Conservation (phyloP, 2,797 vertebrate genomes). For the Psittacula echo region DNA sequence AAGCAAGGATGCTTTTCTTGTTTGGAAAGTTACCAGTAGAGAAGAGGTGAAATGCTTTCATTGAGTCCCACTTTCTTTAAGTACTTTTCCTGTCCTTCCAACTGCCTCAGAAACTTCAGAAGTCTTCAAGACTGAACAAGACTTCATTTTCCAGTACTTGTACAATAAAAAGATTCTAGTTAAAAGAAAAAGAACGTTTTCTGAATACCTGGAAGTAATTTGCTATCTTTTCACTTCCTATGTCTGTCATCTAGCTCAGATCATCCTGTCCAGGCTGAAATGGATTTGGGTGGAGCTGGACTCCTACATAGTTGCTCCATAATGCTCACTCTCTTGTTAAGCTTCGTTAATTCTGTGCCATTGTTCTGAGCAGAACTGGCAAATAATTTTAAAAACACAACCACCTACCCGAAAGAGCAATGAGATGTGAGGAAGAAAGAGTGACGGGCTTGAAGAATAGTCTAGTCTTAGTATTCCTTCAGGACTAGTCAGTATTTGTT, state of each 20-base stretch:
- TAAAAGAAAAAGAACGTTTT: background rate
- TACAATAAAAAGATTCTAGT: background rate
- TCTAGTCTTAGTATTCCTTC: background rate
- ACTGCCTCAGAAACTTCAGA: background rate
- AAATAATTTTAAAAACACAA: background rate
- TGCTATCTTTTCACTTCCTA: background rate
- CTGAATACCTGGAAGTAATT: background rate
- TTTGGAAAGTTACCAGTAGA: background rate
- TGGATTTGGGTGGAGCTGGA: background rate
- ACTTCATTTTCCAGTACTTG: background rate
- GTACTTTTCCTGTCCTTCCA: background rate
- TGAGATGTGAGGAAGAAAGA: background rate
- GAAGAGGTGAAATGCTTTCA: background rate
- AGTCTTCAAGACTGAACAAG: background rate
- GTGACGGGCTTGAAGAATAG: background rate
- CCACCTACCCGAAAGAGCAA: background rate
- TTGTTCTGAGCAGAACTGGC: background rate
- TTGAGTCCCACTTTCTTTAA: background rate
- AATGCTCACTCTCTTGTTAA: background rate
- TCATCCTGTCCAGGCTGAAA: background rate
- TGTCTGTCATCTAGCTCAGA: background rate
- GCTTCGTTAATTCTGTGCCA: background rate
- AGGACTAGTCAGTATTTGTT: background rate
- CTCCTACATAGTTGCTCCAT: background rate
- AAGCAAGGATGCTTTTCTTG: background rate